These are phyloP conservation scores for Hippasteria phrygiana DNA, from an alignment of 53 echinoderm and acorn worm genomes.

Conservation along the genomic window DNA sequence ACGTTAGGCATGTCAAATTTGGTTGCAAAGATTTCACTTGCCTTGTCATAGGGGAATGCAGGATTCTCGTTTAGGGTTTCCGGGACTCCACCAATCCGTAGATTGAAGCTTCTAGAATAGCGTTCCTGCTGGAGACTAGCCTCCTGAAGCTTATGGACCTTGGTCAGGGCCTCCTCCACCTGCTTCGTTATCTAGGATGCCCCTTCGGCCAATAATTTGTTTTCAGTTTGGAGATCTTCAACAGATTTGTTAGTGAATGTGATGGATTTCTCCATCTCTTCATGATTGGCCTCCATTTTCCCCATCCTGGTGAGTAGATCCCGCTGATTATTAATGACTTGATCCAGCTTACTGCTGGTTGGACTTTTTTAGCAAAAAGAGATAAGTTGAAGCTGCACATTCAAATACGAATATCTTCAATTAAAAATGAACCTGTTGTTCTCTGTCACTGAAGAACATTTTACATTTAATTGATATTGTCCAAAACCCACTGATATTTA, in stretches of 20 bases:
- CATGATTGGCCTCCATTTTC: conserved; percentile 5
- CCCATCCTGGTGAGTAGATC: conserved; percentile 26
- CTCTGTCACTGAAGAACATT: too few relatives aligned
- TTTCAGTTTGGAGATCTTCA: conserved; percentile 15
- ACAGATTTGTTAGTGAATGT: not conserved
- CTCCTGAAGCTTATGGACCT: not conserved
- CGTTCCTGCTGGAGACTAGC: conserved; percentile 25
- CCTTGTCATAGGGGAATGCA: not conserved
- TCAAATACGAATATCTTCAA: too few relatives aligned
- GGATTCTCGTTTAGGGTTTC: conserved; percentile 18
- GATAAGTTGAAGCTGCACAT: too few relatives aligned
- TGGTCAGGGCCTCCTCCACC: not conserved
- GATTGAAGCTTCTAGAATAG: conserved; percentile 20
- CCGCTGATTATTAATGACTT: conserved; percentile 11
- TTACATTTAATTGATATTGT: too few relatives aligned
- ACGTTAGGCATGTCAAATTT: conserved; percentile 20
- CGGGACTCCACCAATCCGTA: conserved; percentile 25
- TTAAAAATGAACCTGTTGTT: too few relatives aligned
- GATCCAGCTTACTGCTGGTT: too few relatives aligned
- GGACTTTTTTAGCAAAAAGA: too few relatives aligned
- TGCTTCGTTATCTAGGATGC: not conserved
- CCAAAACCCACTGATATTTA: too few relatives aligned
- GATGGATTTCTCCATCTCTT: conserved; percentile 37
- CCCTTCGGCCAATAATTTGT: conserved; percentile 1
- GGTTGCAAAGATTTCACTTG: conserved; percentile 7